Conservation (phyloP, 2,888 invertebrate species). For the Drosophila testacea region DNA sequence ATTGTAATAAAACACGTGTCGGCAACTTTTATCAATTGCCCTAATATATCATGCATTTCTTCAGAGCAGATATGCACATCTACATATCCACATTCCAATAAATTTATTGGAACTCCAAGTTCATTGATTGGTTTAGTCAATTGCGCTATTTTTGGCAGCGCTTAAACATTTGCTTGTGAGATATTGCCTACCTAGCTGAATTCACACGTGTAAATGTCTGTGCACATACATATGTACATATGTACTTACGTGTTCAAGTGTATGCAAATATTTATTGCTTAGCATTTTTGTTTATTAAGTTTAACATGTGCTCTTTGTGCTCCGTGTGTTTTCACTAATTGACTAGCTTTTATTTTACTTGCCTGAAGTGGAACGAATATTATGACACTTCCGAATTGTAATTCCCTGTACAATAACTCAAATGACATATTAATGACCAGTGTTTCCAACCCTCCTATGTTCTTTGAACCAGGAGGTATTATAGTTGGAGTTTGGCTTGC, state of each 20-base stretch:
- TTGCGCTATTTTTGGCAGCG: slow-evolving; percentile 48
- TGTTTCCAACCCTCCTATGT: no score
- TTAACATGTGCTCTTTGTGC: neutral
- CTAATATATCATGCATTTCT: slow-evolving; percentile 17
- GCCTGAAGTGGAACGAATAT: neutral
- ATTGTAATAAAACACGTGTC: slow-evolving; percentile 37
- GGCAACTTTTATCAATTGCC: slow-evolving; percentile 40
- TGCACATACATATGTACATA: neutral
- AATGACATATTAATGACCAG: neutral
- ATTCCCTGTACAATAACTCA: slow-evolving; percentile 6
- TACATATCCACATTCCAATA: neutral
- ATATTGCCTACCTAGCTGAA: slow-evolving; percentile 10
- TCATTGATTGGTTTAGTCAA: slow-evolving; percentile 51
- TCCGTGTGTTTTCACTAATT: slow-evolving; percentile 18
- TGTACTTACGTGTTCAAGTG: neutral
- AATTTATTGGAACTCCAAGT: slow-evolving; percentile 17
- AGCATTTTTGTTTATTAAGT: slow-evolving; percentile 2
- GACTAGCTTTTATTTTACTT: slow-evolving; percentile 1
- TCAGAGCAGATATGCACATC: neutral
- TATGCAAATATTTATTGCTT: slow-evolving; percentile 13
- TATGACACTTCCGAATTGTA: slow-evolving; percentile 7
- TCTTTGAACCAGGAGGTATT: no score
- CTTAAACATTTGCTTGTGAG: neutral
- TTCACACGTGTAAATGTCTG: neutral
- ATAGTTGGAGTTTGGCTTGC: no score